Base-by-base conservation (phyloP, 2,113 vertebrate species). In the Mustela nigripes region DNA sequence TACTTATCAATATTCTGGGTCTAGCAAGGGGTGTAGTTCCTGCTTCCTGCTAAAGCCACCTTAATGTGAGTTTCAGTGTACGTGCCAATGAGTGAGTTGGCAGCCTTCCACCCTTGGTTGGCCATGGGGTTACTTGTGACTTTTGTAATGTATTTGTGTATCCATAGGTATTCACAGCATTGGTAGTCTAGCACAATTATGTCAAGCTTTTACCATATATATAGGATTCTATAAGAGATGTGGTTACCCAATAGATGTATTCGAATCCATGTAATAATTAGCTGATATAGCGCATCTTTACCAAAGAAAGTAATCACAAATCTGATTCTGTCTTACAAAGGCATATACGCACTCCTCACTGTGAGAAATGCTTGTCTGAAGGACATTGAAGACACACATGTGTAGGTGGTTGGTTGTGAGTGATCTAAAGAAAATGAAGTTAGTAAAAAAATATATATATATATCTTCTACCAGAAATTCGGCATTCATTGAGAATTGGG, bases 401-500 rank as follows among this genome's bases (percentile, higher is more conserved):
- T 19, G 22, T 26, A 36, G 60, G 16, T 18, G 91, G 21, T 58
- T 71, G 48, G n/a, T 78, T 81, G 73, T 88, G n/a, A 62, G 26
- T 83, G 24, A 76, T 73, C 53, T 83, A 91, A 94, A 48, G 28
- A 95, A 92, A 92, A 65, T 48, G 39, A 97, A 89, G 31, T 94
- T 79, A 94, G 48, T 93, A 89, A 94, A 69, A 21, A 19, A 19
- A 58, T 58, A 58, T 19, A 58, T 58, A 58, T 58, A 96, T 95
- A 19, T 11, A 26, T 21, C 24, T 89, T 95, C 45, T 92, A 42
- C 56, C 58, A 97, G 85, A 96, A 97, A 96, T 93, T 50, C 87
- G 65, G 91, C 81, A 92, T 93, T 91, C 73, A 89, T 60, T 96
- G 97, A 94, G 95, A 97, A 97, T 96, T 96, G 84, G 56, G 62